These are phyloP conservation scores for Caenorhabditis macrosperma DNA, from an alignment of 2,888 invertebrate genomes.

Conservation along the genomic window DNA sequence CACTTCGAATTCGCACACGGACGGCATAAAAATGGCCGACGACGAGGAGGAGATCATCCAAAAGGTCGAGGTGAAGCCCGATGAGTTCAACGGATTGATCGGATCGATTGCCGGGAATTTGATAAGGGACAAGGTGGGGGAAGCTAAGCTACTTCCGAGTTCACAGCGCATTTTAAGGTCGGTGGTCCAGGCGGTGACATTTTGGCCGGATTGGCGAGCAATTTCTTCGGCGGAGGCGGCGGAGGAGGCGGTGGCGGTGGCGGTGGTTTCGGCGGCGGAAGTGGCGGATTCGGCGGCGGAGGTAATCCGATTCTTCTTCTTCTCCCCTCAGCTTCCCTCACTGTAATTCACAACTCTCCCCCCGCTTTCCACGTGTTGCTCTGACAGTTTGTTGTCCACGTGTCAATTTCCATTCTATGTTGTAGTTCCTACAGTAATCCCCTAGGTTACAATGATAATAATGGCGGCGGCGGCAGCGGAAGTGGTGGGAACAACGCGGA, in stretches of 20 bases:
- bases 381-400: slow-evolving; percentile 18
- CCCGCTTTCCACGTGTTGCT: slow-evolving; percentile 14
- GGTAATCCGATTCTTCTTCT: no score
- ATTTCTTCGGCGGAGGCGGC: slow-evolving; percentile 73
- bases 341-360: not conserved
- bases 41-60: slow-evolving; percentile 61
- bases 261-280: slow-evolving; percentile 59
- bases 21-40: slow-evolving; percentile 62
- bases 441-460: slow-evolving; percentile 12
- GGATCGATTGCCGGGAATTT: slow-evolving; percentile 78
- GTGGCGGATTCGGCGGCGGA: slow-evolving; percentile 64
- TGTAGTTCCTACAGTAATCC: slow-evolving; percentile 20
- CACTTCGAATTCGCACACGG: slow-evolving; percentile 25
- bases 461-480: not conserved
- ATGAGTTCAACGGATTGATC: slow-evolving; percentile 78
- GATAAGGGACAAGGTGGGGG: slow-evolving; percentile 72
- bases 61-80: slow-evolving; percentile 65
- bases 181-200: slow-evolving; percentile 75
- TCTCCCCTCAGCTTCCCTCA: not conserved
- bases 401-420: not conserved
- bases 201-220: slow-evolving; percentile 74
- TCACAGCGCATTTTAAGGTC: slow-evolving; percentile 56
- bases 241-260: slow-evolving; percentile 65
- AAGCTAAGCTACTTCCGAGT: not conserved
- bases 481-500: not conserved